Evolutionary conservation across 1,140 invertebrate genomes (phyloP).

Genomic region (Calliphora vicina): DNA sequence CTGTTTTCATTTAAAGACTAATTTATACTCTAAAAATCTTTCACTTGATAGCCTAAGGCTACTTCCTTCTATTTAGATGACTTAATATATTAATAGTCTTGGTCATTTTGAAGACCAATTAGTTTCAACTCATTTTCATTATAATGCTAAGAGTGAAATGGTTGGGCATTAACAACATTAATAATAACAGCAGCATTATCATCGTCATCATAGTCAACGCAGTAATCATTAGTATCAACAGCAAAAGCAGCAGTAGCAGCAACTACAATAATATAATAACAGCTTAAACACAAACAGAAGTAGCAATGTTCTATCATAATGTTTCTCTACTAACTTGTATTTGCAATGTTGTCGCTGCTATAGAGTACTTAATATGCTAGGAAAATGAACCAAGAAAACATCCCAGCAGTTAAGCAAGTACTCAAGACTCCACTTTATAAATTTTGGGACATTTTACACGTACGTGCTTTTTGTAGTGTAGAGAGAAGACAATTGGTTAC

Average conservation of each 20-base stretch:
- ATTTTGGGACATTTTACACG: too few relatives aligned
- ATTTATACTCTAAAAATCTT: too few relatives aligned
- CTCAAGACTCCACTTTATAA: too few relatives aligned
- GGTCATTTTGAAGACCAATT: neutral
- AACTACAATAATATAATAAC: neutral
- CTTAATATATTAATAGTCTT: neutral
- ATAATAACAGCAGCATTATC: neutral
- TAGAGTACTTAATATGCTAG: too few relatives aligned
- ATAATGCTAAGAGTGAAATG: neutral
- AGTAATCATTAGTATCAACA: neutral
- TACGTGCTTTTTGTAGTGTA: too few relatives aligned
- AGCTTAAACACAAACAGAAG: neutral
- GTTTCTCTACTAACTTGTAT: too few relatives aligned
- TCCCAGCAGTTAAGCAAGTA: too few relatives aligned
- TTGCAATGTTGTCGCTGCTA: neutral
- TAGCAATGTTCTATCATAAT: neutral
- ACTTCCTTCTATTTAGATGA: neutral
- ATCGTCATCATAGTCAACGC: neutral
- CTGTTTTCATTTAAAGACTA: neutral
- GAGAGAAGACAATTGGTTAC: too few relatives aligned
- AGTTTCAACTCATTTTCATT: neutral
- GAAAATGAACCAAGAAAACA: too few relatives aligned
- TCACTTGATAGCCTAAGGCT: neutral
- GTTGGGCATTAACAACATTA: neutral
- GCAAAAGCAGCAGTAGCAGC: neutral